Base-by-base conservation (phyloP, 2,797 vertebrate genomes). In the Heliangelus exortis region DNA sequence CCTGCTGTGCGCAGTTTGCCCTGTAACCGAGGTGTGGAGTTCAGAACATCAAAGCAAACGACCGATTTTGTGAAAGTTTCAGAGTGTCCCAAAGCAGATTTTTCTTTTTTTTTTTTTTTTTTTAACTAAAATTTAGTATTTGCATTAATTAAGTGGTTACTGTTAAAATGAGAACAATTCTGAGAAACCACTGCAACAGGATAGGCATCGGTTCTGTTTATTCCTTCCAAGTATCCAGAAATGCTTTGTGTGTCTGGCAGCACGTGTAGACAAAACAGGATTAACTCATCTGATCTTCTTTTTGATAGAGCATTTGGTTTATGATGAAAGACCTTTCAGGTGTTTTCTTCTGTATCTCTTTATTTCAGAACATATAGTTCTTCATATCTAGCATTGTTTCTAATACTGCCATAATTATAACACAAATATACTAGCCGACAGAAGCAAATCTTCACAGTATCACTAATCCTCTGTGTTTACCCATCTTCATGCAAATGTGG, bases 71-170 rank as follows among this genome's bases (percentile, higher is more conserved):
- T 77, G 73, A 36, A 79, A 51, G 63, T 61, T 57, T 51, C 45
- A 63, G 33, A 18, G 26, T 71, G 67, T 84, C 39, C 58, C 81
- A 39, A 53, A 14, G 15, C 25, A 61, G 66, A 43, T 53, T 17
- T 0, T 15, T 85, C 8, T 20, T 8, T 50, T 50, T 9, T 28
- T 53, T 50, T 50, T 9, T 28, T 53, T 18, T 34, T 41, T 89
- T 58, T 36, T 26, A 58, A 36, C 26, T 58, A 65, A 67, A 76
- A 51, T 81, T n/a, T 75, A 51, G n/a, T 87, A 34, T 94, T 92
- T 89, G 57, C 26, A 10, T 91, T 95, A 87, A 96, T 96, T 66
- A 91, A 86, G 86, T 73, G 84, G 50, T 92, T 84, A 51, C 58
- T 84, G 18, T 91, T 87, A 82, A 84, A 75, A 19, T 6, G 12